Percentiles rank a stretch among this genome's conserved stretches.
Evolutionary conservation across 2,888 invertebrate genomes (phyloP).

Genomic region (Linnaemya tessellans): DNA sequence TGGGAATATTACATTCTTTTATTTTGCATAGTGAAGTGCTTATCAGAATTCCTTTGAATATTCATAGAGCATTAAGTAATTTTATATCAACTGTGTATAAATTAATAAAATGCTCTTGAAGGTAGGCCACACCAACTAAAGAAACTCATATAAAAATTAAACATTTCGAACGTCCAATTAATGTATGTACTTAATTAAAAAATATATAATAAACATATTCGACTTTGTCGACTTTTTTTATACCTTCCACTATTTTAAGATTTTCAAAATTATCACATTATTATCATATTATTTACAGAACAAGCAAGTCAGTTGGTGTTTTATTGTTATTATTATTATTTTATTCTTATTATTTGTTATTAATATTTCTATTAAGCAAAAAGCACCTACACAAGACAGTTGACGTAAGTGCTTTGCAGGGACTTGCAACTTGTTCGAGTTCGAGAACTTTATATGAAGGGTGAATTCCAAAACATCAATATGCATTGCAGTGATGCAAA

Average conservation of each 20-base stretch:
- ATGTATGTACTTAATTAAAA: not conserved
- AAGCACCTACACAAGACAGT: too few relatives aligned
- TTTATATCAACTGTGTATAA: not conserved
- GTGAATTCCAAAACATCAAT: too few relatives aligned
- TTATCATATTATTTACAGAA: too few relatives aligned
- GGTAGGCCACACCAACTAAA: slow-evolving; percentile 27
- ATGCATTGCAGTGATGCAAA: too few relatives aligned
- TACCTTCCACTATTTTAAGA: slow-evolving; percentile 16
- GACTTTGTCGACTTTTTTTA: slow-evolving; percentile 28
- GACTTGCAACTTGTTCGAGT: too few relatives aligned
- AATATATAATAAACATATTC: slow-evolving; percentile 33
- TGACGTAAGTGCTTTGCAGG: too few relatives aligned
- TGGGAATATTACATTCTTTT: not conserved
- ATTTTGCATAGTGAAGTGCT: slow-evolving; percentile 4
- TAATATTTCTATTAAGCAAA: too few relatives aligned
- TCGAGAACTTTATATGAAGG: too few relatives aligned
- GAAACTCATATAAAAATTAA: slow-evolving; percentile 24
- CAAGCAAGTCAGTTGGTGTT: not conserved
- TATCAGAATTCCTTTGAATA: slow-evolving; percentile 17
- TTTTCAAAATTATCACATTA: too few relatives aligned
- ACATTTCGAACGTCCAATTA: slow-evolving; percentile 69
- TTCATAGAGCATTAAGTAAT: slow-evolving; percentile 38
- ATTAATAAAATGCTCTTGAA: slow-evolving; percentile 45
- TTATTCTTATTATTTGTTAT: too few relatives aligned
- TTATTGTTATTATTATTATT: too few relatives aligned